These are phyloP conservation scores for Mesorhabditis spiculigera DNA, from an alignment of 2,888 invertebrate genomes.

Conservation along the genomic window DNA sequence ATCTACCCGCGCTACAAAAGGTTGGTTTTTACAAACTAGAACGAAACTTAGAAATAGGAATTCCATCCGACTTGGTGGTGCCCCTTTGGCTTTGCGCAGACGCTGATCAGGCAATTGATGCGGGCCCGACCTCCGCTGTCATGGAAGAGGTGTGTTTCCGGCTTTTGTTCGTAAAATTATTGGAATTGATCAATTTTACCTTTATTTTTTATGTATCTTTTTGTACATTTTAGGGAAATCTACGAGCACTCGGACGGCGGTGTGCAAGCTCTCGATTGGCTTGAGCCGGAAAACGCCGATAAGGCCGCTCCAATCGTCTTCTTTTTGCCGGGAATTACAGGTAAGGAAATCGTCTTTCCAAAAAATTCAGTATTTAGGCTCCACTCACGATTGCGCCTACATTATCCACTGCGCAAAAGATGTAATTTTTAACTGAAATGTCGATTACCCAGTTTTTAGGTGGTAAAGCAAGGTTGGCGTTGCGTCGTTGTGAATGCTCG, in stretches of 20 bases:
- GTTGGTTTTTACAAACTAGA: not conserved
- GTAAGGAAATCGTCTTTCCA: too few relatives aligned
- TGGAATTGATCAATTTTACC: too few relatives aligned
- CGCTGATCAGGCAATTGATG: conserved; percentile 36
- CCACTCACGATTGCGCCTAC: conserved; percentile 65
- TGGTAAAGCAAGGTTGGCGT: conserved; percentile 67
- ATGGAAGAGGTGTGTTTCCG: conserved; percentile 26
- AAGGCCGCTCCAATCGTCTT: conserved; percentile 67
- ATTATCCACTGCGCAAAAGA: conserved; percentile 74
- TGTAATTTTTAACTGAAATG: too few relatives aligned
- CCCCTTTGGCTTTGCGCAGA: conserved; percentile 40
- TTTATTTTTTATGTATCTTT: too few relatives aligned
- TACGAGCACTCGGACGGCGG: conserved; percentile 71
- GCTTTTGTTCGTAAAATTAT: not conserved
- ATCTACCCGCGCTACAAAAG: not conserved
- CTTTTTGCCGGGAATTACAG: conserved; percentile 76
- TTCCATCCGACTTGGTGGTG: conserved; percentile 50
- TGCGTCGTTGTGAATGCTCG: conserved; percentile 73
- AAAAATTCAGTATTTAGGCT: too few relatives aligned
- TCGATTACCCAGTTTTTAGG: too few relatives aligned
- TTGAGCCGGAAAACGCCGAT: conserved; percentile 37
- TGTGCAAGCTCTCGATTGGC: conserved; percentile 76
- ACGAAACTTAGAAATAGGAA: conserved; percentile 14
- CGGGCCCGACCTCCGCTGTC: conserved; percentile 33
- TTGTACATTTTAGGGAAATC: conserved; percentile 45